Evolutionary conservation across 2,888 invertebrate species (phyloP).

Genomic region (Drosophila setosimentum): DNA sequence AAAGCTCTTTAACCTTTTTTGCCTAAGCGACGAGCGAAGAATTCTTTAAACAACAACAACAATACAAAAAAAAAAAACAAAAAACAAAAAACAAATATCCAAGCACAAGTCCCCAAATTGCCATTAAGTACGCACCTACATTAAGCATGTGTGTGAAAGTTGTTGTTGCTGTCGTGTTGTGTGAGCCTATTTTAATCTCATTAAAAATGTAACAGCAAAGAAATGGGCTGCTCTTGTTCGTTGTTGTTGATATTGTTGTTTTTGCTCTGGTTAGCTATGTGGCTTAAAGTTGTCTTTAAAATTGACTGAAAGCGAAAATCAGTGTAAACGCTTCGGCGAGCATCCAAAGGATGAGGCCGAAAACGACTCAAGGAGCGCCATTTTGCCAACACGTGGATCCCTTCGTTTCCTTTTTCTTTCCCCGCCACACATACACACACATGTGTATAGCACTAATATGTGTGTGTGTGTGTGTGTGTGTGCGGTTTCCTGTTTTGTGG

Average conservation of each 20-base stretch:
- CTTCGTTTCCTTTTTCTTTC: conserved; percentile 46
- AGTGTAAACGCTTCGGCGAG: conserved; percentile 79
- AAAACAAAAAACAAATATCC: conserved; percentile 40
- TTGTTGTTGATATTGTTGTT: conserved; percentile 25
- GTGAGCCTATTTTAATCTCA: conserved; percentile 82
- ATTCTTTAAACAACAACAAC: conserved; percentile 50
- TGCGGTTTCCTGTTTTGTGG: conserved; percentile 69
- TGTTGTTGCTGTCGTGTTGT: conserved; percentile 63
- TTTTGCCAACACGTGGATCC: conserved; percentile 65
- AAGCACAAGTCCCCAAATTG: conserved; percentile 78
- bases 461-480: conserved; percentile 25
- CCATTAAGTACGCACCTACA: conserved; percentile 79
- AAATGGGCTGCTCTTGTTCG: conserved; percentile 61
- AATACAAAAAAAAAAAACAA: not conserved
- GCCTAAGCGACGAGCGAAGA: conserved; percentile 11
- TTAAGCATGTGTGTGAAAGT: conserved; percentile 47
- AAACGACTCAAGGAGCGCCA: conserved; percentile 41
- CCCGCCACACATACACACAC: conserved; percentile 15
- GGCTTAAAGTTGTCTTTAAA: conserved; percentile 82
- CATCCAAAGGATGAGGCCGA: conserved; percentile 41
- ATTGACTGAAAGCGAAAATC: conserved; percentile 82
- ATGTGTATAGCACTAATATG: conserved; percentile 4
- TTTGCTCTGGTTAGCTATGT: conserved; percentile 66
- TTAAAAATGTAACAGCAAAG: conserved; percentile 78
- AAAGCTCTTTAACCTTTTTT: conserved; percentile 74